phyloP scores from a whole-genome alignment of 1,140 invertebrate genomes.

The Triops cancriformis region DNA sequence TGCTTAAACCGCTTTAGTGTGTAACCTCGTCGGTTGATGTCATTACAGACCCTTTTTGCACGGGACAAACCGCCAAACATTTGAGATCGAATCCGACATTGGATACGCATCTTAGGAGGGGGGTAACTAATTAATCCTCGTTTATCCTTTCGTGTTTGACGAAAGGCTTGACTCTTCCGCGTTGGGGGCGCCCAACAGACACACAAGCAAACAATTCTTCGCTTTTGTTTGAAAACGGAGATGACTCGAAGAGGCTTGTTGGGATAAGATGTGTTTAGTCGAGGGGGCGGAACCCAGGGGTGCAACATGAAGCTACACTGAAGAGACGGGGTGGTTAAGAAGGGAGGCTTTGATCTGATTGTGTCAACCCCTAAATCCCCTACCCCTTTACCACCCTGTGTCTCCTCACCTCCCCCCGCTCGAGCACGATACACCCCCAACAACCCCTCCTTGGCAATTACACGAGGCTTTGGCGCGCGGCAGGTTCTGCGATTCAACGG shows the following conservation, averaged over 20 bases:
- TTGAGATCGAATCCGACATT: not conserved
- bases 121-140: slow-evolving; percentile 1
- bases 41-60: not conserved
- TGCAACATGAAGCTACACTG: not conserved
- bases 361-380: slow-evolving; percentile 6
- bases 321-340: not conserved
- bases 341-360: not conserved
- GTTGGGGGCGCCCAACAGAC: not conserved
- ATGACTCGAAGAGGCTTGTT: not conserved
- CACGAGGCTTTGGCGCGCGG: slow-evolving; percentile 7
- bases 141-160: not conserved
- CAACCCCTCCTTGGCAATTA: slow-evolving; percentile 12
- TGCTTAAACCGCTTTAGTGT: not conserved
- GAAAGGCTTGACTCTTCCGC: not conserved
- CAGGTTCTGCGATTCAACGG: not conserved
- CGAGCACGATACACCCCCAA: not conserved
- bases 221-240: slow-evolving; percentile 1
- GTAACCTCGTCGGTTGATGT: not conserved
- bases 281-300: not conserved
- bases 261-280: not conserved
- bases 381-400: not conserved
- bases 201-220: not conserved
- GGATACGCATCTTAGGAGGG: not conserved
- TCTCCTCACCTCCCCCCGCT: not conserved
- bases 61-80: not conserved